A percentile compares a stretch with the other conserved stretches of the same genome.
These are phyloP conservation scores for Brenthis ino DNA, from an alignment of 2,888 invertebrate species.

Conservation along the genomic window DNA sequence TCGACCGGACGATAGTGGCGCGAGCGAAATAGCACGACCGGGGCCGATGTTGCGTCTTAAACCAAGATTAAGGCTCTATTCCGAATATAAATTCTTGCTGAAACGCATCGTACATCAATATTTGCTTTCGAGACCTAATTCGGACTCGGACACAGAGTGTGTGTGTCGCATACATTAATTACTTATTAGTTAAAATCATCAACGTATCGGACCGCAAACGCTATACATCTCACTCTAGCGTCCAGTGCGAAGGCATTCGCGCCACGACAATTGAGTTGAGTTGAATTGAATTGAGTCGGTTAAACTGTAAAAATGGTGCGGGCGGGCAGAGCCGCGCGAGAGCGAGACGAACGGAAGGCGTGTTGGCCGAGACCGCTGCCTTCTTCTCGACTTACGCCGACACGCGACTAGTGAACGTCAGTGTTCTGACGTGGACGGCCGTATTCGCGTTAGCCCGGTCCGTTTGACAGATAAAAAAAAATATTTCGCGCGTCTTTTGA, in stretches of 20 bases:
- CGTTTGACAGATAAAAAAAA: conserved; percentile 72
- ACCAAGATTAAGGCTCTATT: conserved; percentile 79
- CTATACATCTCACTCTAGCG: conserved; percentile 79
- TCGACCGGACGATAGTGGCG: conserved; percentile 76
- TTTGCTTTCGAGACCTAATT: conserved; percentile 38
- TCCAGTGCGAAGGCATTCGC: conserved; percentile 78
- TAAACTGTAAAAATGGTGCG: conserved; percentile 80
- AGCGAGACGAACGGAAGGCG: conserved; percentile 81
- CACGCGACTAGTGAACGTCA: conserved; percentile 79
- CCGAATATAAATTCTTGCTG: conserved; percentile 67
- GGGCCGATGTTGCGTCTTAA: conserved; percentile 71
- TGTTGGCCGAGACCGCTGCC: conserved; percentile 80
- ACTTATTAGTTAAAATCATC: conserved; percentile 46
- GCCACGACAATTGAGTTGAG: conserved; percentile 82
- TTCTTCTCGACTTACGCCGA: conserved; percentile 81
- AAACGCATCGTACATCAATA: conserved; percentile 58
- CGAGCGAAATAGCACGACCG: conserved; percentile 68
- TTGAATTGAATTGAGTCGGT: conserved; percentile 82
- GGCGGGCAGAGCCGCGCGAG: conserved; percentile 75
- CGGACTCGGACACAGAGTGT: conserved; percentile 16
- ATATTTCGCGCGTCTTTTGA: conserved; percentile 76
- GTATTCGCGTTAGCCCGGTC: conserved; percentile 59
- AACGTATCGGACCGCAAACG: conserved; percentile 55
- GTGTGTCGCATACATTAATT: conserved; percentile 20
- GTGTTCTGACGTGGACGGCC: conserved; percentile 76